Evolutionary conservation across 2,888 invertebrate species (phyloP), one percentile per base, ranked within the genome.

Genomic region (Alsophila aescularia): DNA sequence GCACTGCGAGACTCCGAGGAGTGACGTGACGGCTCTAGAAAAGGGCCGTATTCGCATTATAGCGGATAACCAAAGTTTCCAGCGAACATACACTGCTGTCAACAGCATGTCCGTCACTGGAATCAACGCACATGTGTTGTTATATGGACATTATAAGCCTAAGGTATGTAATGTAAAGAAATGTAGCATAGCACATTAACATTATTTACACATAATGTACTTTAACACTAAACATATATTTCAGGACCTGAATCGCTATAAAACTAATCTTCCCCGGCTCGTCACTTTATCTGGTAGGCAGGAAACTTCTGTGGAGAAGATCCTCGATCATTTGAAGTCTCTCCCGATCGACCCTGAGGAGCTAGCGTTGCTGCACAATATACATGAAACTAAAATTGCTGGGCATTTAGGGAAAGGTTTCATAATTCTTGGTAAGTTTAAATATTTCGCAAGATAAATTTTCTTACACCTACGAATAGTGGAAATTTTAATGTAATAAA

Each of bases 361-460:
- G 63, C 69, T 88, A 9, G 81, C 80, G 3, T 65, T 93, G 16
- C 72, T 92, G 10, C 91, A 93, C 58, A 85, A 85, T 24, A 75
- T 90, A 6, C 90, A 90, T 58, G 77, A 83, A 8, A 77, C 69
- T 15, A 79, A 81, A 4, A 87, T 90, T 53, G 49, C 82, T 12
- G 92, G 93, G 0, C 94, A 95, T 78, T 89, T 94, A 10, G 71
- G 71, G 5, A 69, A 95, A 65, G 96, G 95, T 5, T 95, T 90
- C 71, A 83, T 92, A 3, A 78, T 95, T 31, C 67, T 87, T 50
- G 65, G 83, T 83, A 68, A 74, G 73, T 58, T 5, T 1, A 24
- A 5, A 24, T 24, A 6, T 24, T 24, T n/a, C n/a, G n/a, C n/a
- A n/a, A 24, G 24, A 1, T 2, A 24, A 6, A 5, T 24, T 1